phyloP scores from a whole-genome alignment of 2,797 vertebrate species.

The Emydoidea blandingii region DNA sequence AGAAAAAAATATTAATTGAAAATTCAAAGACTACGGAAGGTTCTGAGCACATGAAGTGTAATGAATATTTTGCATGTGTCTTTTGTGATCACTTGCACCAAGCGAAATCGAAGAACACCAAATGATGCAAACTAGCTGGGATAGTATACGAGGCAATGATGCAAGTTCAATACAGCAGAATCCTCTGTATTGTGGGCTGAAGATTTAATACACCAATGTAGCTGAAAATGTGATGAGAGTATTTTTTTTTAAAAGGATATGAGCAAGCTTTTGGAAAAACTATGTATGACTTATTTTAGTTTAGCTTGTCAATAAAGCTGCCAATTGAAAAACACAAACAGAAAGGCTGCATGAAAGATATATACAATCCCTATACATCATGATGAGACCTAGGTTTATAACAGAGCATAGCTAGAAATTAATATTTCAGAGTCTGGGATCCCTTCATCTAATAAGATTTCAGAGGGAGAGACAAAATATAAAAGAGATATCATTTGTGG shows the following conservation, averaged over 20 bases:
- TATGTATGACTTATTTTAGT: not conserved
- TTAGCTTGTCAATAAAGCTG: not conserved
- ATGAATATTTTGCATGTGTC: not conserved
- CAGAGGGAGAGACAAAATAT: not conserved
- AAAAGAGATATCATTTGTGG: not conserved
- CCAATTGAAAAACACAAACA: not conserved
- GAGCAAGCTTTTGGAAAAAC: not conserved
- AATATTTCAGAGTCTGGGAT: not conserved
- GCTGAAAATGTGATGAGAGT: no score
- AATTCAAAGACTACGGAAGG: fast-evolving
- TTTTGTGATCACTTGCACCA: not conserved
- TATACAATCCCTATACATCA: not conserved
- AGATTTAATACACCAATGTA: no score
- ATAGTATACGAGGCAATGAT: fast-evolving
- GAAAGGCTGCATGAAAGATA: not conserved
- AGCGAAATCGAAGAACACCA: not conserved
- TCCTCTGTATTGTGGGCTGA: no score
- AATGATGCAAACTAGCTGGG: fast-evolving
- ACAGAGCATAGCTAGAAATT: not conserved
- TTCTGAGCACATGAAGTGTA: fast-evolving
- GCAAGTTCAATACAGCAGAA: not conserved
- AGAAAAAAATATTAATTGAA: not conserved
- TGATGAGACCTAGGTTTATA: not conserved
- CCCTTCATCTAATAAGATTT: not conserved
- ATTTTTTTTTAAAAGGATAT: not conserved